A percentile compares a stretch with the other conserved stretches of the same genome.
Conservation (phyloP, 2,113 vertebrate species). For the Ctenomys sociabilis region DNA sequence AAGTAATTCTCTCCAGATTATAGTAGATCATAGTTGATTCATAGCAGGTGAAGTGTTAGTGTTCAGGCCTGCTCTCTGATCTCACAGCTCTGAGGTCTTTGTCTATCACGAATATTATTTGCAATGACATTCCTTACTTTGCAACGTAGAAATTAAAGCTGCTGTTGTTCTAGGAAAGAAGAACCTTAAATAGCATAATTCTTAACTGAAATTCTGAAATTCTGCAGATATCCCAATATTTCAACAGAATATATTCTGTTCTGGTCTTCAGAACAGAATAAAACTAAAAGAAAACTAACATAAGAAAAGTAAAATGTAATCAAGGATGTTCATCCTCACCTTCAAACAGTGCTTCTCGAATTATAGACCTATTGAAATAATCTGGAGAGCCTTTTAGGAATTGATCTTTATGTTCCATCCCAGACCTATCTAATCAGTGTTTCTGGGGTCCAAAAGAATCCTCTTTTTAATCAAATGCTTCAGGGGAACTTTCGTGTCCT, state of each 20-base stretch:
- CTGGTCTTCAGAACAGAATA: not conserved
- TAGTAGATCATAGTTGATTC: constrained; percentile 1
- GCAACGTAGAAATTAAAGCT: constrained; percentile 15
- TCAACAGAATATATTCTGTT: not conserved
- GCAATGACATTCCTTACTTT: constrained; percentile 4
- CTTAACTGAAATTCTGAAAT: constrained; percentile 29
- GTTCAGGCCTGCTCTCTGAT: not conserved
- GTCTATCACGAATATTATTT: not conserved
- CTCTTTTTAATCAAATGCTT: not conserved
- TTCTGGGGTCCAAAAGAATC: not conserved
- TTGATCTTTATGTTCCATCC: not conserved
- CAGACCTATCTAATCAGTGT: not conserved
- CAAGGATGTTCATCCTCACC: not conserved
- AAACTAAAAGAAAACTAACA: not conserved
- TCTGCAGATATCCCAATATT: not conserved
- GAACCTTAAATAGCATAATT: not conserved
- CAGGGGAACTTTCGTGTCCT: not conserved
- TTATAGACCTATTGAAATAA: not conserved
- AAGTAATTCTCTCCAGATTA: constrained; percentile 34
- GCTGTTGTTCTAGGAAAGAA: constrained; percentile 3
- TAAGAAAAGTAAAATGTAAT: constrained; percentile 45
- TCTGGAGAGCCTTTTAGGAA: constrained; percentile 16
- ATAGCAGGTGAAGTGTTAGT: not conserved
- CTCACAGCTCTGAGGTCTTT: not conserved
- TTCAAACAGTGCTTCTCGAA: not conserved